Base-by-base conservation (phyloP, 2,113 vertebrate species). In the Hiodon tergisus region DNA sequence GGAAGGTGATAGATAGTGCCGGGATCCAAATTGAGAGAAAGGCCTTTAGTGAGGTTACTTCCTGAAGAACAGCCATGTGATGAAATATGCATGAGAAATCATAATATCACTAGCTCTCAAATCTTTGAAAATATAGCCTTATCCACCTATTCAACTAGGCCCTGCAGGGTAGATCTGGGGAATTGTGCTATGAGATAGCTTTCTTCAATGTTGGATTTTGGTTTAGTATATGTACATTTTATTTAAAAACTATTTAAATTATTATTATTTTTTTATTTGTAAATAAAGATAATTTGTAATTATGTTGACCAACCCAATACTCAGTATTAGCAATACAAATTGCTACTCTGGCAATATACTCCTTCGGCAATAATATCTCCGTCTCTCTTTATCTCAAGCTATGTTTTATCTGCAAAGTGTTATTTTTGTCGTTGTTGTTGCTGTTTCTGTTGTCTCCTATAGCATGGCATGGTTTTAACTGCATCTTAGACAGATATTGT, bases 61-160 rank as follows among this genome's bases (percentile, higher is more conserved):
- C 83, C 80, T 57, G 71, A 71, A 74, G 71, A 79, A 46, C 75
- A 61, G 51, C 55, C 31, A 3, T 76, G 80, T 80, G 72, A 78
- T 84, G 83, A 87, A 88, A 86, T 81, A 86, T 83, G 84, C 79
- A 87, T 84, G 79, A 86, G 81, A 79, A 83, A 78, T 86, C 75
- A 78, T 82, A 53, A 73, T 16, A 73, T 72, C 67, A 72, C 78
- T 74, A 77, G 83, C 76, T 0, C 67, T 83, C 77, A 78, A 78
- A 80, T 77, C 76, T 77, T 65, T 54, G 5, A 53, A 74, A 47
- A 16, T 57, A 52, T 47, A 3, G 71, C 76, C 78, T 84, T 86
- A 88, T 87, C 85, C 84, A 86, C 81, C 87, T 80, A 83, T 81
- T 87, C 81, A 81, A 82, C 75, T 81, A 79, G 78, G 81, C 82